These are phyloP conservation scores for Gracilinanus agilis DNA, from an alignment of 2,113 vertebrate genomes.

Conservation along the genomic window DNA sequence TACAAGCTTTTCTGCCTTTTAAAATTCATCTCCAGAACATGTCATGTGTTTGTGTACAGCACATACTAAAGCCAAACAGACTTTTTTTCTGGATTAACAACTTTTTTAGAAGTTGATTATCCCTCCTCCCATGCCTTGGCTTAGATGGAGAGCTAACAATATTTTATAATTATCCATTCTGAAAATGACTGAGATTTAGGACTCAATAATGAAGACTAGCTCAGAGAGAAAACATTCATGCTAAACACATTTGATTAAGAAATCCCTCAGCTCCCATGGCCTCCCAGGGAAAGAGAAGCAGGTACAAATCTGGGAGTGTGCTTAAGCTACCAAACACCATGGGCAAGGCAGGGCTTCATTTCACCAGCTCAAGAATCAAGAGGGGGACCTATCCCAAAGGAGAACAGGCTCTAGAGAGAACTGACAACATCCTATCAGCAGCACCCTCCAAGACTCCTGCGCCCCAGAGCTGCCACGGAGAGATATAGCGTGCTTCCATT, in stretches of 20 bases:
- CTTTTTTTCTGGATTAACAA: background rate
- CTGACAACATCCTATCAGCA: background rate
- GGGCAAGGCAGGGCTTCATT: background rate
- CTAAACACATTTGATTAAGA: background rate
- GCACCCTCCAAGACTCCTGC: background rate
- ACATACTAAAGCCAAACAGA: background rate
- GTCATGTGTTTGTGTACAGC: background rate
- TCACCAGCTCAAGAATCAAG: background rate
- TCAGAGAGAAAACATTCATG: background rate
- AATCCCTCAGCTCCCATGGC: background rate
- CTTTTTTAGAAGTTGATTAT: background rate
- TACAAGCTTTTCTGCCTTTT: background rate
- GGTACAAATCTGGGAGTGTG: background rate
- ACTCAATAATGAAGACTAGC: background rate
- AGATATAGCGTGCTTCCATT: background rate
- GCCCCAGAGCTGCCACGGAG: background rate
- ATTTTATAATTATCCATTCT: background rate
- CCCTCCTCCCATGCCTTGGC: background rate
- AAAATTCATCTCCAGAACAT: background rate
- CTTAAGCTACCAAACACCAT: background rate
- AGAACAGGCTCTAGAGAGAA: background rate
- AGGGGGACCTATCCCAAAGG: background rate
- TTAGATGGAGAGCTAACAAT: background rate
- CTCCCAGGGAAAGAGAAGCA: conserved; percentile 4
- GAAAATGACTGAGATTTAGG: background rate